phyloP scores from a whole-genome alignment of 2,113 vertebrate genomes.

The Tragelaphus buxtoni region DNA sequence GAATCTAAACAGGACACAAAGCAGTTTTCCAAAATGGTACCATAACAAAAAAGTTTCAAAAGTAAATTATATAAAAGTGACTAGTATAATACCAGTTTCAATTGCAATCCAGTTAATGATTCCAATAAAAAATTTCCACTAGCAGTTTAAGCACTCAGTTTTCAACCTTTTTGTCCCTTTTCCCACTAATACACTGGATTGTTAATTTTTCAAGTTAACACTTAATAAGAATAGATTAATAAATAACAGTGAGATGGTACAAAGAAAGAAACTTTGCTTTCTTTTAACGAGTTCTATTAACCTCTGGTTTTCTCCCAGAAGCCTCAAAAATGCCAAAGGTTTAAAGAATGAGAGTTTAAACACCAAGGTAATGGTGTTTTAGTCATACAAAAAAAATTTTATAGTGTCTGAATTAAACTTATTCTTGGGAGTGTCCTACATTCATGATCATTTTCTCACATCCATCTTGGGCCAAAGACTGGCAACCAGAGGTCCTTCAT shows the following conservation, averaged over 20 bases:
- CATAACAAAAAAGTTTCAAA: neutral
- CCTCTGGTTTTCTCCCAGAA: constrained; percentile 66
- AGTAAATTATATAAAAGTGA: constrained; percentile 40
- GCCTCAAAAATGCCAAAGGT: constrained; percentile 49
- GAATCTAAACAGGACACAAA: neutral
- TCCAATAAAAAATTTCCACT: constrained; percentile 61
- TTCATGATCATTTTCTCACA: neutral
- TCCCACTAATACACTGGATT: constrained; percentile 67
- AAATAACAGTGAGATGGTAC: constrained; percentile 74
- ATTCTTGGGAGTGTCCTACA: neutral
- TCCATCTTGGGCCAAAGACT: neutral
- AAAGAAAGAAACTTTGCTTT: constrained; percentile 71
- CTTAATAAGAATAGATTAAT: constrained; percentile 84
- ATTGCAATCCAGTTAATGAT: constrained; percentile 76
- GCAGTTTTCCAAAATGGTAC: neutral
- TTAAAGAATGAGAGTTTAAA: constrained; percentile 58
- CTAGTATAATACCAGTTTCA: constrained; percentile 39
- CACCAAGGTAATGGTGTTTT: neutral
- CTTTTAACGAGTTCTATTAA: constrained; percentile 76
- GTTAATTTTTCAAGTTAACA: constrained; percentile 81
- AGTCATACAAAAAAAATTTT: neutral
- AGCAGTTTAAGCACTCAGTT: constrained; percentile 58
- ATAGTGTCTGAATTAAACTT: neutral
- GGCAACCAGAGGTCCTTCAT: neutral
- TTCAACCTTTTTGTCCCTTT: constrained; percentile 64